Evolutionary conservation across 1,140 invertebrate genomes (phyloP).

Genomic region (Tetramorium simillimum): DNA sequence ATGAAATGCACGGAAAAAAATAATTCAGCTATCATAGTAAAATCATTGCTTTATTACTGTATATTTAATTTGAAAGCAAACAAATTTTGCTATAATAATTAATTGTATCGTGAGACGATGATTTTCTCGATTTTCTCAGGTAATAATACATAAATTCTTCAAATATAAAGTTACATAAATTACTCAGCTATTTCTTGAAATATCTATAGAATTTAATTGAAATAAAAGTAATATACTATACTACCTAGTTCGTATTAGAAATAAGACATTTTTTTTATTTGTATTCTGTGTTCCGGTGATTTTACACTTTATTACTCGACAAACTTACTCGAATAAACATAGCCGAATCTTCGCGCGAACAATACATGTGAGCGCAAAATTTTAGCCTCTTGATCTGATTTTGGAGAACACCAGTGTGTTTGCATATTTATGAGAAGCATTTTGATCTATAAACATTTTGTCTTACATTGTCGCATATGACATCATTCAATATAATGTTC

Average conservation of each 20-base stretch:
- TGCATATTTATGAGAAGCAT: background rate
- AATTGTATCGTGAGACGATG: too few relatives aligned
- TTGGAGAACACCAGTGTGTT: constrained; percentile 8
- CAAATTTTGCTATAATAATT: background rate
- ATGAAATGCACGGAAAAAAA: background rate
- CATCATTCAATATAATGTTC: too few relatives aligned
- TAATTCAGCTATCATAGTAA: background rate
- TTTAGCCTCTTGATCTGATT: background rate
- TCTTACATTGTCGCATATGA: too few relatives aligned
- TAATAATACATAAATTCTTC: background rate
- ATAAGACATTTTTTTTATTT: background rate
- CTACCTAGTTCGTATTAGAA: background rate
- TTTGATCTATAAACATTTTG: constrained; percentile 12
- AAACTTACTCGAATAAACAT: background rate
- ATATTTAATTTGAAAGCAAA: background rate
- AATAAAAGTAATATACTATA: background rate
- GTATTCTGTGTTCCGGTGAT: background rate
- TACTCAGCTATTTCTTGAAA: background rate
- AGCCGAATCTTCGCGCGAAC: background rate
- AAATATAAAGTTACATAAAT: background rate
- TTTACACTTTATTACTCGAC: background rate
- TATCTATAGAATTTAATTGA: background rate
- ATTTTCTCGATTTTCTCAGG: background rate
- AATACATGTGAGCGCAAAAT: background rate
- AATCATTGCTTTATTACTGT: background rate